Conservation (phyloP, 2,888 invertebrate genomes). For the Proisotoma minuta region DNA sequence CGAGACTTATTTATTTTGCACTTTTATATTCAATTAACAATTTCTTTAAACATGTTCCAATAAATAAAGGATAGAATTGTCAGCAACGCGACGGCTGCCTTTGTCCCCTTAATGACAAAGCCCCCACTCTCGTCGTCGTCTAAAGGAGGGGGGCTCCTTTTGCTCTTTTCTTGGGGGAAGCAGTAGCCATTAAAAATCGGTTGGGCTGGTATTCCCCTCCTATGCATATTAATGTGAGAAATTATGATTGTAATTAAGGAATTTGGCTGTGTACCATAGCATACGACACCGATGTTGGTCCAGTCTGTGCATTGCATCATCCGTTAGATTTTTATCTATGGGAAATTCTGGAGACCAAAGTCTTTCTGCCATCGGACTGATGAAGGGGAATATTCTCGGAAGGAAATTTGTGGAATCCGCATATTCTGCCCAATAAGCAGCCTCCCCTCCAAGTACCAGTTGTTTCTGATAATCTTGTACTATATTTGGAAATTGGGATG, state of each 20-base stretch:
- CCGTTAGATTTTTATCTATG: conserved; percentile 48
- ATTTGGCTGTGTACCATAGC: conserved; percentile 52
- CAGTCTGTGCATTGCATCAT: conserved; percentile 58
- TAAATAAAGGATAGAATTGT: no score
- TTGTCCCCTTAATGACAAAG: no score
- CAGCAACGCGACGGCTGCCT: no score
- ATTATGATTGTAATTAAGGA: neutral
- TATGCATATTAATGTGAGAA: conserved; percentile 41
- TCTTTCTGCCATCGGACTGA: conserved; percentile 77
- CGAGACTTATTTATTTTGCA: no score
- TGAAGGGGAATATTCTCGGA: conserved; percentile 72
- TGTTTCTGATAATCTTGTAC: conserved; percentile 52
- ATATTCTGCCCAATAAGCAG: conserved; percentile 87
- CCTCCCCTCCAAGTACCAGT: conserved; percentile 80
- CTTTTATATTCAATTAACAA: no score
- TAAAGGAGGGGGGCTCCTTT: no score
- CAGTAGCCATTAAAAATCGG: conserved; percentile 52
- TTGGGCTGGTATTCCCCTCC: conserved; percentile 63
- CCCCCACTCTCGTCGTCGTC: no score
- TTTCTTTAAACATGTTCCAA: no score
- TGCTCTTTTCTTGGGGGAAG: conserved; percentile 26
- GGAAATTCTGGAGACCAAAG: conserved; percentile 63
- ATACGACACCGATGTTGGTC: conserved; percentile 71
- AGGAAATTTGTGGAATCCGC: conserved; percentile 65
- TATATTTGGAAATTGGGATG: conserved; percentile 7